These are phyloP conservation scores for Catharus ustulatus DNA, from an alignment of 2,797 vertebrate genomes.

Conservation along the genomic window DNA sequence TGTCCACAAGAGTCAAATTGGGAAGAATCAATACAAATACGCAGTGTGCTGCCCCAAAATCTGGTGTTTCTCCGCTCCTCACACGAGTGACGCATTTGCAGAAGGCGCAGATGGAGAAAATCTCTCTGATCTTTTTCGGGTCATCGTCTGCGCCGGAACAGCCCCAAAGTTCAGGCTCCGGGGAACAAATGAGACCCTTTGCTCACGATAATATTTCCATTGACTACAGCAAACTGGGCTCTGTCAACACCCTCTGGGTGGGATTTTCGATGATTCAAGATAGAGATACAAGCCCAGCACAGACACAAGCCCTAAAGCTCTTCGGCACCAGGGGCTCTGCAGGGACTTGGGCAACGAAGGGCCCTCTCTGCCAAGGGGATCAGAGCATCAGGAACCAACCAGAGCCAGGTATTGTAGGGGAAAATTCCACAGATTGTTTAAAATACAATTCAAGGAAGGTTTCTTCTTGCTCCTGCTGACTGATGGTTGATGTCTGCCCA, in stretches of 20 bases:
- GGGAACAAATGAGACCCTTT: background rate
- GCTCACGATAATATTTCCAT: background rate
- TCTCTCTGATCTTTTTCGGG: background rate
- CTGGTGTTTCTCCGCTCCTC: background rate
- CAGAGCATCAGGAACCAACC: background rate
- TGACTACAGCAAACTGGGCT: background rate
- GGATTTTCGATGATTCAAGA: background rate
- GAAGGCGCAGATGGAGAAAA: background rate
- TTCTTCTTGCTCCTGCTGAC: background rate
- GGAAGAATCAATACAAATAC: background rate
- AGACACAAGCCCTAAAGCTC: background rate
- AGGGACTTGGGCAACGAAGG: background rate
- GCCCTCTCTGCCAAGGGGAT: background rate
- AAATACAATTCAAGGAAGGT: background rate
- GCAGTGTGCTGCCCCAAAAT: accelerated
- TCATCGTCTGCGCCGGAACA: background rate
- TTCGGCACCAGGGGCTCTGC: background rate
- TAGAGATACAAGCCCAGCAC: background rate
- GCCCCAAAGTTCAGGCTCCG: background rate
- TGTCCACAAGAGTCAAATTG: background rate
- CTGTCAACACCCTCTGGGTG: background rate
- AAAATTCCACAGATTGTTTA: background rate
- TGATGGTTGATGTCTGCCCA: background rate
- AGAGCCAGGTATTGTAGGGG: background rate
- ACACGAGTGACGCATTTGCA: accelerated